phyloP scores from a whole-genome alignment of 2,113 vertebrate genomes.

The Lepus europaeus region DNA sequence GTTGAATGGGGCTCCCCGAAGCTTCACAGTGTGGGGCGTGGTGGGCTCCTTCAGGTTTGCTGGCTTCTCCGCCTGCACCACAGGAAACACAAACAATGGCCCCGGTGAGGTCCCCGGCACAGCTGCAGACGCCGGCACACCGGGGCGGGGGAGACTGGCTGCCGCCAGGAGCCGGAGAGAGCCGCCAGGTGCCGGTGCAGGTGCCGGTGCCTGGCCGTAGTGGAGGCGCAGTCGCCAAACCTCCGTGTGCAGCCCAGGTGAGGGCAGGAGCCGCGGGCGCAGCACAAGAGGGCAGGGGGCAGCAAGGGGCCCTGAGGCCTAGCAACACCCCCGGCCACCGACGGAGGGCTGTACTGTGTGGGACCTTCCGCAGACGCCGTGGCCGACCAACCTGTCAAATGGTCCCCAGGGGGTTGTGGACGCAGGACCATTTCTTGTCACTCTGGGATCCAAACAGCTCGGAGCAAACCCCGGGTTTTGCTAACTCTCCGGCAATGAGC shows the following conservation, averaged over 20 bases:
- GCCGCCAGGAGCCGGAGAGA: rapidly evolving
- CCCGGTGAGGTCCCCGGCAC: neutral
- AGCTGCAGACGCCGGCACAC: rapidly evolving
- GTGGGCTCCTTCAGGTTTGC: slow-evolving; percentile 83
- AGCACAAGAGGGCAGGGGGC: neutral
- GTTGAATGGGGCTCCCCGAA: slow-evolving; percentile 92
- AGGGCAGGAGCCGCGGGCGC: rapidly evolving
- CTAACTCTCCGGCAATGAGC: neutral
- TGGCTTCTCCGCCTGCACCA: slow-evolving; percentile 69
- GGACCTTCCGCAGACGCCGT: rapidly evolving
- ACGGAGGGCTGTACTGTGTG: neutral
- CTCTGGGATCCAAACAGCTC: neutral
- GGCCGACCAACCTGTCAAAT: neutral
- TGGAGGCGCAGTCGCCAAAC: rapidly evolving
- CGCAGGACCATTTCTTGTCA: neutral
- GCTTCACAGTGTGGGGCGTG: slow-evolving; percentile 92
- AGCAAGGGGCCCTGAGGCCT: rapidly evolving
- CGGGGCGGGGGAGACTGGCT: rapidly evolving
- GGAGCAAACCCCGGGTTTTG: neutral
- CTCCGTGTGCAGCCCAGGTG: rapidly evolving
- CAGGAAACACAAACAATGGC: neutral
- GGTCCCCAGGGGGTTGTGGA: no score
- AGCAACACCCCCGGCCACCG: rapidly evolving
- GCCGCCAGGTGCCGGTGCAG: rapidly evolving
- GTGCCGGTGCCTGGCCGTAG: neutral